Percentiles rank a stretch among this genome's conserved stretches.
Evolutionary conservation across 2,797 vertebrate species (phyloP).

Genomic region (Neomorphus geoffroyi): DNA sequence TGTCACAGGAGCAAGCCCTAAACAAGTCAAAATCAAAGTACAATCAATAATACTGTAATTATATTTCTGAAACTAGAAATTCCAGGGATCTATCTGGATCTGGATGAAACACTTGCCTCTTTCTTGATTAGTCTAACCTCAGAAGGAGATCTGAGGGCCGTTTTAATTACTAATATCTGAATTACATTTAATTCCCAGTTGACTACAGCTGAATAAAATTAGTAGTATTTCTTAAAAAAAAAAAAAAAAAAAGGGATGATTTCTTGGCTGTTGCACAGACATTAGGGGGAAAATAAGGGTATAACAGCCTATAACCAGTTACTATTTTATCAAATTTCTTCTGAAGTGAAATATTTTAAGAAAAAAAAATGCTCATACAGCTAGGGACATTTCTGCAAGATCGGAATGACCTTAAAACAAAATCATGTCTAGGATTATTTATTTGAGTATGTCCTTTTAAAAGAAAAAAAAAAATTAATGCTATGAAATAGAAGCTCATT

Average conservation of each 20-base stretch:
- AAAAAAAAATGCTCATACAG: background rate
- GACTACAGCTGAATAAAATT: background rate
- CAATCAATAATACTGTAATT: background rate
- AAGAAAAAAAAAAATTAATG: background rate
- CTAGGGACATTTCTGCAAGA: background rate
- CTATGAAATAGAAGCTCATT: conserved; percentile 3
- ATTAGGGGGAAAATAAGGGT: background rate
- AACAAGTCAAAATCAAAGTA: background rate
- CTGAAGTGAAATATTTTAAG: background rate
- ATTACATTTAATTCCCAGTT: background rate
- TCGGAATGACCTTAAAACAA: conserved; percentile 4
- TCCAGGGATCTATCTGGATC: background rate
- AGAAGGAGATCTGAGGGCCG: background rate
- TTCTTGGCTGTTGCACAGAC: background rate
- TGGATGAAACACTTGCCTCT: background rate
- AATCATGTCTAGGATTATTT: background rate
- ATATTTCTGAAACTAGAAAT: background rate
- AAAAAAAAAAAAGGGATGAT: background rate
- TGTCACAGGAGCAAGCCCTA: background rate
- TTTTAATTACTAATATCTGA: background rate
- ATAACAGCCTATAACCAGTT: background rate
- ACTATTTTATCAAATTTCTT: background rate
- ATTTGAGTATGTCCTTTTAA: background rate
- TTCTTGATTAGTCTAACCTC: background rate
- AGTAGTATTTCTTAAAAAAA: background rate